Percentiles rank a stretch among this genome's conserved stretches.
These are phyloP conservation scores for Rhagonycha lutea DNA, from an alignment of 2,888 invertebrate species.

Conservation along the genomic window DNA sequence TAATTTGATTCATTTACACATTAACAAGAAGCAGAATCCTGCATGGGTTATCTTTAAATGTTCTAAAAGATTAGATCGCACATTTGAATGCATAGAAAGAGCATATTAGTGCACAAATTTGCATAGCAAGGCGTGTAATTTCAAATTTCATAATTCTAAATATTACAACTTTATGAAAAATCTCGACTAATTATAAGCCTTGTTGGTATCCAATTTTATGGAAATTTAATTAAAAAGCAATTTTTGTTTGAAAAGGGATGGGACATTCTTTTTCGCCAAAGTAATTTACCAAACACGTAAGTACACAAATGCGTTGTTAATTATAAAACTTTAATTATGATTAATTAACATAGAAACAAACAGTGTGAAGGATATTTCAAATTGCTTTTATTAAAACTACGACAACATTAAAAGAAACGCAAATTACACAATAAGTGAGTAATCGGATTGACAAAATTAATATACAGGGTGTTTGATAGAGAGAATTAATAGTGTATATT, in stretches of 20 bases:
- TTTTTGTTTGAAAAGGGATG: background rate
- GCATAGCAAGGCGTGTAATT: background rate
- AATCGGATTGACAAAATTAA: background rate
- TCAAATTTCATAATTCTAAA: background rate
- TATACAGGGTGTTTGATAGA: background rate
- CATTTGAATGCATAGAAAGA: background rate
- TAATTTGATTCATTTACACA: background rate
- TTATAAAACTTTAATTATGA: background rate
- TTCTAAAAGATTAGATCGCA: background rate
- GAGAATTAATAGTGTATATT: no score
- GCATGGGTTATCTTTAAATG: background rate
- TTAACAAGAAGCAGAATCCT: background rate
- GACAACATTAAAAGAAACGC: background rate
- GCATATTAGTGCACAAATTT: background rate
- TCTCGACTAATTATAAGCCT: background rate
- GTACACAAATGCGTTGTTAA: background rate
- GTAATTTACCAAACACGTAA: background rate
- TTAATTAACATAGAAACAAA: background rate
- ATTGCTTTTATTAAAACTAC: background rate
- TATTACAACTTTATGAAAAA: background rate
- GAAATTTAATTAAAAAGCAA: background rate
- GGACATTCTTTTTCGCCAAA: background rate
- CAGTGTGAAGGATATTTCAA: background rate
- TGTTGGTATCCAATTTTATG: background rate
- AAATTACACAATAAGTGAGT: background rate